Conservation (phyloP, 2,888 invertebrate genomes). For the Lampropteryx suffumata region DNA sequence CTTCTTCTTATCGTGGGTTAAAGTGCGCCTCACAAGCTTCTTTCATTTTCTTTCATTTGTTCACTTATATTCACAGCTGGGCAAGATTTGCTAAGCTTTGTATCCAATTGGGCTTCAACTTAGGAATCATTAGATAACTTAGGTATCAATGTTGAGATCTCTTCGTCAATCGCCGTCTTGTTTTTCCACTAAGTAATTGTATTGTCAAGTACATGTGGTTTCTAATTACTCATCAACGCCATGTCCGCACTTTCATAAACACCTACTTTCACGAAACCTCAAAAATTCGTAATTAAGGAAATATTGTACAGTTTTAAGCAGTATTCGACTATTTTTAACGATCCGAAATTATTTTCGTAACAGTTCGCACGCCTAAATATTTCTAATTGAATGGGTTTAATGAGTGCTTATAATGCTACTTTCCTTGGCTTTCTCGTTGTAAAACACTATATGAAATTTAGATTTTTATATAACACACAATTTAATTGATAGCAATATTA, state of each 20-base stretch:
- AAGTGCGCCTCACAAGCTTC: no score
- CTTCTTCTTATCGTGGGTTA: no score
- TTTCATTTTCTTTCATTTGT: no score
- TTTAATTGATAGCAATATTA: conserved; percentile 11
- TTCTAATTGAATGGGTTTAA: conserved; percentile 61
- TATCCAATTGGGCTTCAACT: no score
- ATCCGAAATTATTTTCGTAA: conserved; percentile 36
- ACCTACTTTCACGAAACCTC: conserved; percentile 4
- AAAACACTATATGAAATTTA: conserved; percentile 41
- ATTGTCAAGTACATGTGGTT: no score
- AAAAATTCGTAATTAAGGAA: conserved; percentile 34
- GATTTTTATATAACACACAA: conserved; percentile 19
- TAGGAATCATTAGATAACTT: no score
- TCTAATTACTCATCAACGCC: no score
- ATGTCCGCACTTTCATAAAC: neutral
- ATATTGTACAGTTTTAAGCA: conserved; percentile 39
- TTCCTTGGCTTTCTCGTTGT: conserved; percentile 69
- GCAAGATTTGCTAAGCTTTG: no score
- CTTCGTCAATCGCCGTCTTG: no score
- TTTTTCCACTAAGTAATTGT: no score
- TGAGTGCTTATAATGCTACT: conserved; percentile 41
- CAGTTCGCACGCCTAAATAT: conserved; percentile 54
- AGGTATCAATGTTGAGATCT: no score
- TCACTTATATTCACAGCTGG: no score
- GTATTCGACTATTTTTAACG: conserved; percentile 40